These are phyloP conservation scores for Caiman crocodilus DNA, from an alignment of 2,797 vertebrate species.

Conservation along the genomic window DNA sequence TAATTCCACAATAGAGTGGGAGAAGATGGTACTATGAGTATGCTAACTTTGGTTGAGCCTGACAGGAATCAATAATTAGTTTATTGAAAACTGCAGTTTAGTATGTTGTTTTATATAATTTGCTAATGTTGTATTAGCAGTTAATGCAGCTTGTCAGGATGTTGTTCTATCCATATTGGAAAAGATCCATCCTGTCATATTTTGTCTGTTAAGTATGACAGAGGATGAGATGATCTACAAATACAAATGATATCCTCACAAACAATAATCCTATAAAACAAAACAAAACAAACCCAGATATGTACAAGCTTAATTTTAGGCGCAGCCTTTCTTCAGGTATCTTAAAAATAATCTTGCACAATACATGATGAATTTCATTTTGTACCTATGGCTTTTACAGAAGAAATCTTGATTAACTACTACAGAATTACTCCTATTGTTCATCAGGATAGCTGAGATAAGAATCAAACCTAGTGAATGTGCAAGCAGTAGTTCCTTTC, in stretches of 20 bases:
- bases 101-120: constrained; percentile 31
- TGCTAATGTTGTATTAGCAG: constrained; percentile 29
- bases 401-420: neutral
- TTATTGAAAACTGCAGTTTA: neutral
- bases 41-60: neutral
- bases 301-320: neutral
- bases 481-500: neutral
- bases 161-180: constrained; percentile 7
- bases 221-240: constrained; percentile 8
- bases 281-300: neutral
- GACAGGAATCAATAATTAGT: neutral
- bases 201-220: neutral
- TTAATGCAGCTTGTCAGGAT: constrained; percentile 22
- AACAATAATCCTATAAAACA: neutral
- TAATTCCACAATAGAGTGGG: neutral
- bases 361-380: neutral
- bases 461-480: neutral
- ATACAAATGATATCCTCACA: neutral
- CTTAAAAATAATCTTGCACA: neutral
- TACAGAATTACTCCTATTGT: neutral
- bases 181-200: neutral
- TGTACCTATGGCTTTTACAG: neutral
- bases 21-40: neutral
- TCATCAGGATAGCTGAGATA: neutral
- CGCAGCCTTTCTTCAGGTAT: neutral